Conservation (phyloP, 2,797 vertebrate genomes). For the Pterois miles region DNA sequence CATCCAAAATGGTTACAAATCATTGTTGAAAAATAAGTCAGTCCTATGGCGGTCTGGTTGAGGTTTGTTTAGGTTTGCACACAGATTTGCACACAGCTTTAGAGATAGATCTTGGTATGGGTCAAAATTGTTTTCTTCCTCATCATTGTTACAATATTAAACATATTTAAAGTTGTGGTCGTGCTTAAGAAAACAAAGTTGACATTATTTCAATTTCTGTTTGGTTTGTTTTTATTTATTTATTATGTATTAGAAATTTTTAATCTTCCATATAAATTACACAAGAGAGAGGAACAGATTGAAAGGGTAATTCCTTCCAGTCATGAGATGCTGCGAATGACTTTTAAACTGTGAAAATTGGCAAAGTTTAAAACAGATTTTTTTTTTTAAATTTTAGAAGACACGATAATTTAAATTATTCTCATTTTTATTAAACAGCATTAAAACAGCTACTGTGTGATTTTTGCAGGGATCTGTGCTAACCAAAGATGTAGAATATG, state of each 20-base stretch:
- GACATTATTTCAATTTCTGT: too few species aligned
- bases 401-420: too few species aligned
- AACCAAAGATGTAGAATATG: too few species aligned
- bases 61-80: too few species aligned
- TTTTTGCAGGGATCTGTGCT: too few species aligned
- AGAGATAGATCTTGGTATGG: neutral
- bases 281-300: neutral
- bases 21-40: too few species aligned
- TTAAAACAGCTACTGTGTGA: too few species aligned
- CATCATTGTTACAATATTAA: neutral
- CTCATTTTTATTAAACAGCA: too few species aligned
- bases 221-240: neutral
- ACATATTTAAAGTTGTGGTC: neutral
- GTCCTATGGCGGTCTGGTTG: too few species aligned
- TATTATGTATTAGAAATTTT: too few species aligned
- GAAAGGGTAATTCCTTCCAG: neutral
- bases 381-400: too few species aligned
- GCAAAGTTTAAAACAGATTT: neutral
- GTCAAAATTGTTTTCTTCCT: rapidly evolving
- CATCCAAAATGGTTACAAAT: too few species aligned
- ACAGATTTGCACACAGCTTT: neutral
- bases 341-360: constrained; percentile 6
- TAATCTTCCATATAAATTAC: neutral
- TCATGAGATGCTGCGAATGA: neutral
- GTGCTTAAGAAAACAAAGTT: neutral